phyloP scores from a whole-genome alignment of 2,797 vertebrate species.

The Masticophis lateralis region DNA sequence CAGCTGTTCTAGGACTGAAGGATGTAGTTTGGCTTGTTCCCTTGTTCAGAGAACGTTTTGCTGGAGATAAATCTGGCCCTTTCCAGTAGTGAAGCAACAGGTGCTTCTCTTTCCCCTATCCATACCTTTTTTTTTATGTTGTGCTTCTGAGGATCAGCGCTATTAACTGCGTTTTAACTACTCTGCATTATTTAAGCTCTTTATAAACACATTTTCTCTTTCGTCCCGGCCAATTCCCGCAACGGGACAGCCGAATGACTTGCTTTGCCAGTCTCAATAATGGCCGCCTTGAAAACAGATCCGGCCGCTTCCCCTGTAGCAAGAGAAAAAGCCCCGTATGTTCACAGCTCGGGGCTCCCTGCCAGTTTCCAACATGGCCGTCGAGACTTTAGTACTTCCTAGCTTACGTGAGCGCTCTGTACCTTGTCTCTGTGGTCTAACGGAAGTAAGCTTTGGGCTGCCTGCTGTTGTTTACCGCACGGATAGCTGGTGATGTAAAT shows the following conservation, averaged over 20 bases:
- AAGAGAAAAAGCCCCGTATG: rapidly evolving
- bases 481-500: not conserved
- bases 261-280: slow-evolving; percentile 70
- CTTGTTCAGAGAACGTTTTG: not conserved
- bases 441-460: not conserved
- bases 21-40: not conserved
- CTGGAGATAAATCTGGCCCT: not conserved
- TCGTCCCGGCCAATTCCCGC: slow-evolving; percentile 68
- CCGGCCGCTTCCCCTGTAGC: not conserved
- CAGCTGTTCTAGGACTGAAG: not conserved
- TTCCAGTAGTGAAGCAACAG: not conserved
- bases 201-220: not conserved
- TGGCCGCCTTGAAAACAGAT: not conserved
- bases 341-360: not conserved
- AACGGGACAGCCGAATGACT: slow-evolving; percentile 57
- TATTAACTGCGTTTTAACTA: not conserved
- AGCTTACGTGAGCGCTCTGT: not conserved
- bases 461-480: not conserved
- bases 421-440: not conserved
- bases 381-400: not conserved
- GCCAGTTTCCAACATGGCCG: not conserved
- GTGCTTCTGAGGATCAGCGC: not conserved
- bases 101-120: not conserved
- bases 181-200: not conserved
- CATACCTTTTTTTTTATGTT: not conserved